Base-by-base conservation (phyloP, 2,888 invertebrate species). In the Papilio elwesi region DNA sequence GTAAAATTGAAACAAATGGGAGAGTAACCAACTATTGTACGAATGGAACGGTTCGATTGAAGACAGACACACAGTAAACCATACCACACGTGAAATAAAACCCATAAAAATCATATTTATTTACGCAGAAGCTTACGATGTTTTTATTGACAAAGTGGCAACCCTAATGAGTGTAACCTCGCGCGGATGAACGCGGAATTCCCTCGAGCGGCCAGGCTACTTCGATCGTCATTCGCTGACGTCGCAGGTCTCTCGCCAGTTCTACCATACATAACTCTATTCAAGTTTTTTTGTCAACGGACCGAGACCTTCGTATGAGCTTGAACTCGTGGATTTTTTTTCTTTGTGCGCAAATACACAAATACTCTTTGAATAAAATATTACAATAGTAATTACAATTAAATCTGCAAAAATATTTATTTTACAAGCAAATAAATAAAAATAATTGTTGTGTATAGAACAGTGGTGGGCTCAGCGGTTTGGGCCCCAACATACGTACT, bases 141-240 rank as follows among this genome's bases (percentile, higher is more conserved):
- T 26, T 26, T 26, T 26, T 26, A 26, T 26, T 26, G 26, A 12
- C 8, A 15, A 26, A 38, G n/a, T 10, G 15, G 6, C 64, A 70
- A 48, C 70, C 70, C 70, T 70, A 0, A 47, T 38, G 4, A 5
- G 38, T 47, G 4, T 26, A 26, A 15, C 38, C 7, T n/a, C 38
- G 43, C 47, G 53, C 65, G 13, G 65, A 66, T 55, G 38, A 71
- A 71, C 47, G 65, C 65, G 71, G 71, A 71, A 71, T 71, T 70
- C 71, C 70, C 70, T 64, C 9, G n/a, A 36, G 16, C 53, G 48
- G 53, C 12, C 52, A 36, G n/a, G 48, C 55, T 43, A 15, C 47
- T 64, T n/a, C 16, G 47, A 11, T 48, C 64, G 64, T 70, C 70
- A 70, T 10, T 3, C 13, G 51, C 53, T 55, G 70, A 70, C 70